Evolutionary conservation across 1,140 invertebrate species (phyloP), one percentile per base, ranked within the genome.

Genomic region (Drosophila aff.): DNA sequence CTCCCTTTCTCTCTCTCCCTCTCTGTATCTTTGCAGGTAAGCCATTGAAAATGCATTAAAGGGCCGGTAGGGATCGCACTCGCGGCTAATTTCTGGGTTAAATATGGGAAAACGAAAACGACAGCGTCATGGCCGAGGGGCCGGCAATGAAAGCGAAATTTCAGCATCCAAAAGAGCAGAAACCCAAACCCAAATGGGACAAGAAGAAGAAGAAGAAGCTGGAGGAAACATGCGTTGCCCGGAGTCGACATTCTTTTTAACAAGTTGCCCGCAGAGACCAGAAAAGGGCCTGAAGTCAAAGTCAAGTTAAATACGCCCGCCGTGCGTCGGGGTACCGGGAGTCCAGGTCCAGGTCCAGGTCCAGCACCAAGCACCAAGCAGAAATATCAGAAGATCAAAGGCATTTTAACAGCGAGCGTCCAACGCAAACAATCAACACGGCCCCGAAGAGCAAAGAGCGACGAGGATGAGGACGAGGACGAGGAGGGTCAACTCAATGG

Each of bases 351-450:
- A 18, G n/a, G 47, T 31, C 28, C 33, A 38, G 33, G 33, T 36
- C 49, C 49, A 46, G 26, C 4, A 5, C 26, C 26, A 28, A 23
- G 23, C 13, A 41, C 43, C 46, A 55, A 49, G 46, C 74, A 75
- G 84, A 81, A 90, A 91, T 90, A 90, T 90, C 86, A 91, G 79
- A 91, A 90, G 85, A 90, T 90, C 85, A 90, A 90, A 90, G 85
- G 86, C 85, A 90, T 90, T 90, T 90, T 90, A 90, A 90, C 81
- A 89, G 85, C 85, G 67, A 79, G 84, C 84, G 84, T 86, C 76
- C 83, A 87, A 84, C 80, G 81, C 85, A 89, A 89, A 89, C 85
- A 90, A 90, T 89, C 85, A 90, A 89, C 85, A 90, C 85, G 82
- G 49, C 26, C 67, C 65, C 46, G 76, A 61, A 64, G 53, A 81